Evolutionary conservation across 1,140 invertebrate species (phyloP).

Genomic region (Drosophila murphyi): DNA sequence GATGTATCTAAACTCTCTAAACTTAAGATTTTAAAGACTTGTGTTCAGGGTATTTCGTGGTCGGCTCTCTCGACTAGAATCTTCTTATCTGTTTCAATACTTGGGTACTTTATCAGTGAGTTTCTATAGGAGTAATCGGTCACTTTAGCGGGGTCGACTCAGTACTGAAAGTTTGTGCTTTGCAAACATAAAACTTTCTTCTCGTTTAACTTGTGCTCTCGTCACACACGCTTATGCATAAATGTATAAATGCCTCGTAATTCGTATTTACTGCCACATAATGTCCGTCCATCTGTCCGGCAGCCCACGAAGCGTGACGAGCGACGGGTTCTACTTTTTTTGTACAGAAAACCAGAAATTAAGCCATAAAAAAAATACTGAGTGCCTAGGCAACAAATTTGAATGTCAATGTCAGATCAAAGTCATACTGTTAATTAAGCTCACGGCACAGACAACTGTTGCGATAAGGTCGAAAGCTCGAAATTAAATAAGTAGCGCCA

Average conservation of each 20-base stretch:
- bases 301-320: slow-evolving; percentile 25
- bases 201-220: not conserved
- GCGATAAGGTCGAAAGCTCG: slow-evolving; percentile 12
- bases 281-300: not conserved
- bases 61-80: no score
- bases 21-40: no score
- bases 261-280: slow-evolving; percentile 62
- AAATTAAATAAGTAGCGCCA: not conserved
- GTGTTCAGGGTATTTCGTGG: no score
- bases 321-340: slow-evolving; percentile 1
- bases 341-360: slow-evolving; percentile 37
- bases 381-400: slow-evolving; percentile 43
- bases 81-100: no score
- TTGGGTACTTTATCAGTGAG: no score
- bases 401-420: slow-evolving; percentile 77
- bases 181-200: not conserved
- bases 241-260: slow-evolving; percentile 31
- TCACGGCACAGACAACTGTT: not conserved
- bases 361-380: slow-evolving; percentile 36
- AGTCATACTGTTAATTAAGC: slow-evolving; percentile 69
- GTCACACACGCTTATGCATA: not conserved
- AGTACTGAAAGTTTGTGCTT: not conserved
- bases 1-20: no score
- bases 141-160: not conserved
- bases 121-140: no score